Percentiles rank a stretch among this genome's conserved stretches.
phyloP scores from a whole-genome alignment of 1,140 invertebrate genomes.

The Semibalanus balanoides region DNA sequence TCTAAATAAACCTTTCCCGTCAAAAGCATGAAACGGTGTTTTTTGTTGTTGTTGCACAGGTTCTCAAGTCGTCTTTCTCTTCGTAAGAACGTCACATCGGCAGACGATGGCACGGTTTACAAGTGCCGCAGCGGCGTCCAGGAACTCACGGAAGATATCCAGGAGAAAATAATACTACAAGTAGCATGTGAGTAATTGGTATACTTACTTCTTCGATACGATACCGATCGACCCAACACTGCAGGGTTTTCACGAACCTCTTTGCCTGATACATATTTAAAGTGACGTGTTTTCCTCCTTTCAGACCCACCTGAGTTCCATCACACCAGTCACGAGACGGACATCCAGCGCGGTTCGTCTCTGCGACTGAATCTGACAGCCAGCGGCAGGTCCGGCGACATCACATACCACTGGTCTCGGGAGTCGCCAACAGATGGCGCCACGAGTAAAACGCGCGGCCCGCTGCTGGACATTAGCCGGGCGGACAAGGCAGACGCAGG shows the following conservation, averaged over 20 bases:
- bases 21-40: neutral
- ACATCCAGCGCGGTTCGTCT: neutral
- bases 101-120: constrained; percentile 68
- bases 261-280: too few species aligned
- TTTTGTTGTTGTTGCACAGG: neutral
- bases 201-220: too few species aligned
- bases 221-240: too few species aligned
- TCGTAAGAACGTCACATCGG: neutral
- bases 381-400: neutral
- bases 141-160: constrained; percentile 23
- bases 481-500: neutral
- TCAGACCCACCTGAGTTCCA: neutral
- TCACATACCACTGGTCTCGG: neutral
- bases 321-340: neutral
- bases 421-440: neutral
- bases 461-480: neutral
- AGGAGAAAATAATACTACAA: constrained; percentile 25
- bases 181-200: neutral
- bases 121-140: constrained; percentile 73
- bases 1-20: too few species aligned
- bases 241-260: too few species aligned
- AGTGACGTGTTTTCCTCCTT: neutral
- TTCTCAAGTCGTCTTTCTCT: neutral
- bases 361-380: neutral
- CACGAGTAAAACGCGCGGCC: too few species aligned